phyloP scores from a whole-genome alignment of 2,888 invertebrate genomes.

The Acrobasis consociella region DNA sequence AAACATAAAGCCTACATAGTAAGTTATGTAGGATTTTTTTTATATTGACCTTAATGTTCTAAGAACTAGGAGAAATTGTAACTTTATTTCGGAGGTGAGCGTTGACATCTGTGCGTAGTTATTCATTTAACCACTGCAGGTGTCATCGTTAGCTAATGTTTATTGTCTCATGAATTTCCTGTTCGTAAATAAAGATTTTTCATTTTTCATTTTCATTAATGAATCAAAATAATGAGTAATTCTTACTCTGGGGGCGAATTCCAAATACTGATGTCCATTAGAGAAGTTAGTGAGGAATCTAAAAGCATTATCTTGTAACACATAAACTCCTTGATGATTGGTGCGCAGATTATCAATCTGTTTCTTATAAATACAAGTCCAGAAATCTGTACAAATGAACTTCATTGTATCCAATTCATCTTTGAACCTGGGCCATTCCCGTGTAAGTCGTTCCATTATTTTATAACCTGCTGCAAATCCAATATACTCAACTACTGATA shows the following conservation, averaged over 20 bases:
- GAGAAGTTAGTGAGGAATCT: slow-evolving; percentile 94
- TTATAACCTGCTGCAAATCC: slow-evolving; percentile 93
- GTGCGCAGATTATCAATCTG: slow-evolving; percentile 98
- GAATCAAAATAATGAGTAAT: background rate
- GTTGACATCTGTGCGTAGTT: too few relatives aligned
- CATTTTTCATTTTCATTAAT: too few relatives aligned
- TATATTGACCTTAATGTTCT: too few relatives aligned
- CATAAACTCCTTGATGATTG: slow-evolving; percentile 99
- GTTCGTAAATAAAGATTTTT: too few relatives aligned
- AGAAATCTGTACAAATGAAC: slow-evolving; percentile 99
- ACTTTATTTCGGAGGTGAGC: too few relatives aligned
- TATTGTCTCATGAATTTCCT: too few relatives aligned
- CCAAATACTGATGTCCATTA: slow-evolving; percentile 94
- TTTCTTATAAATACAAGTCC: slow-evolving; percentile 98
- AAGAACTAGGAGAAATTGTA: too few relatives aligned
- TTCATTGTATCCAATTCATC: slow-evolving; percentile 99
- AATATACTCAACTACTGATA: slow-evolving; percentile 91
- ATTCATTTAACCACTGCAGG: too few relatives aligned
- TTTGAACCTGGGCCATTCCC: slow-evolving; percentile 96
- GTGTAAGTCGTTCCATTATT: slow-evolving; percentile 92
- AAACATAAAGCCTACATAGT: too few relatives aligned
- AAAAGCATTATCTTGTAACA: slow-evolving; percentile 97
- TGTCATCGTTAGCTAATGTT: too few relatives aligned
- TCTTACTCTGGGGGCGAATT: slow-evolving; percentile 92
- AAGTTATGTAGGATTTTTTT: too few relatives aligned